Base-by-base conservation (phyloP, 2,113 vertebrate genomes). In the Gymnogyps californianus region DNA sequence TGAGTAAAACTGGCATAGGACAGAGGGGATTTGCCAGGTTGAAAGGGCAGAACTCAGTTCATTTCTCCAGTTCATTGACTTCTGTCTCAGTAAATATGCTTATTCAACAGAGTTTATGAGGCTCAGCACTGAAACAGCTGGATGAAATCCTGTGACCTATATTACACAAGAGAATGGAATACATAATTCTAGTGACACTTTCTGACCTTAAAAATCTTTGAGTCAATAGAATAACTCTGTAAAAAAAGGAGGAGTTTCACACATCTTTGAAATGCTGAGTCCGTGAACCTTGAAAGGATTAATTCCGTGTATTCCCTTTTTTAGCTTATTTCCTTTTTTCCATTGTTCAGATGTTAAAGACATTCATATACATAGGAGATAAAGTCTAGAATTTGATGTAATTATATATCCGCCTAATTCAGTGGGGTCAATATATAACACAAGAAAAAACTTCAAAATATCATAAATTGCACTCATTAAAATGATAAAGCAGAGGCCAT, bases 91-190 rank as follows among this genome's bases (percentile, higher is more conserved):
- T 94, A 96, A 97, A 95, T 78, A 82, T 44, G 74, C 91, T 94
- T 96, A 94, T 94, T 96, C 96, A 96, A 96, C 75, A 91, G 66
- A 77, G 77, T 87, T 94, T 71, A 87, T 3, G 7, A 67, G 38
- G 77, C 81, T 87, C 81, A 71, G 81, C 57, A 52, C 40, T 64
- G 77, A 84, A 94, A 96, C 65, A 96, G 57, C 74, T 93, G 84
- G 84, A 59, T 95, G 77, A 89, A 91, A 91, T 89, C 65, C 76
- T 81, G 51, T 89, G 96, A 96, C 93, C 83, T 93, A 42, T 79
- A 75, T 90, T 87, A 51, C 38, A 71, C 47, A 25, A 59, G 81
- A 64, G 84, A 93, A 82, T 47, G 61, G 77, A 93, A 87, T 79
- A 80, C 18, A 28, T 83, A 93, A 89, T 93, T 93, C 87, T 66